Conservation (phyloP, 1,140 invertebrate genomes). For the Antheraea mylitta region DNA sequence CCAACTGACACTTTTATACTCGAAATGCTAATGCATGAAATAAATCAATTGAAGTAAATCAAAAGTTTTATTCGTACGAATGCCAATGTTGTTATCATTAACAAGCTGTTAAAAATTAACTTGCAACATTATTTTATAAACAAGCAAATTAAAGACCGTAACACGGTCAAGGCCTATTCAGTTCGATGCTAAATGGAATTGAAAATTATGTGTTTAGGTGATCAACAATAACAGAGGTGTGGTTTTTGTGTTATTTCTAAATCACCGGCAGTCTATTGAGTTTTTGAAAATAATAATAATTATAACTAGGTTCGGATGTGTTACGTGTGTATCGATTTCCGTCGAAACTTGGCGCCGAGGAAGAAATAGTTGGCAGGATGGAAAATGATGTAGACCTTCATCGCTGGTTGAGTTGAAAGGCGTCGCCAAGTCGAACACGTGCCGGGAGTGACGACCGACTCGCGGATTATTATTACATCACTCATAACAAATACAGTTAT, state of each 20-base stretch:
- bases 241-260: not conserved
- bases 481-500: too few species aligned
- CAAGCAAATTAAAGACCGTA: not conserved
- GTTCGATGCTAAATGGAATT: not conserved
- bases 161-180: not conserved
- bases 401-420: conserved; percentile 32
- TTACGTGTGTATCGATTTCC: conserved; percentile 23
- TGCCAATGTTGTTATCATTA: not conserved
- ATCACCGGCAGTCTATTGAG: not conserved
- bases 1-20: not conserved
- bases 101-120: not conserved
- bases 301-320: not conserved
- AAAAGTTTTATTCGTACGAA: not conserved
- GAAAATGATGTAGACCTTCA: conserved; percentile 36
- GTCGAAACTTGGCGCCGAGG: conserved; percentile 33
- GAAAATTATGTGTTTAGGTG: not conserved
- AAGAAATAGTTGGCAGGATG: conserved; percentile 56
- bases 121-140: not conserved
- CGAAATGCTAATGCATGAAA: not conserved
- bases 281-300: not conserved
- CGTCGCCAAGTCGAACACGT: conserved; percentile 34
- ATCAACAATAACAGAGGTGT: too few species aligned
- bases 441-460: not conserved
- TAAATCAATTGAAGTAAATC: too few species aligned
- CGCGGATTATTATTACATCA: too few species aligned